phyloP scores from a whole-genome alignment of 2,113 vertebrate genomes.

The Elephantulus edwardii region DNA sequence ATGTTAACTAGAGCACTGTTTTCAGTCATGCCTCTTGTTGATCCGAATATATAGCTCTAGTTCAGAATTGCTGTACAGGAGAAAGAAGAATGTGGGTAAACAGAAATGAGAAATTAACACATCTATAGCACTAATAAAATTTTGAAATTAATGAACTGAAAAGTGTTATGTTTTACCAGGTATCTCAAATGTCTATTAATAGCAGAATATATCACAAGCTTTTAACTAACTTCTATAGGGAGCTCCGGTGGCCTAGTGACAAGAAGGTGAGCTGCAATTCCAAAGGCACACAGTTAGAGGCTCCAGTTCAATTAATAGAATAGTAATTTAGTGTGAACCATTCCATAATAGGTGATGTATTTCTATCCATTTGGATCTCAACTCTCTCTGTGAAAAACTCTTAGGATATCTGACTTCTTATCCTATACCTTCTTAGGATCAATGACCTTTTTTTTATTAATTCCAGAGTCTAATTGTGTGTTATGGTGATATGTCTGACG shows the following conservation, averaged over 20 bases:
- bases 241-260: no score
- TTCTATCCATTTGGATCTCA: neutral
- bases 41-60: rapidly evolving
- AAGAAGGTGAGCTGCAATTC: no score
- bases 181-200: neutral
- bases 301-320: neutral
- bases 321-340: neutral
- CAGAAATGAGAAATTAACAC: no score
- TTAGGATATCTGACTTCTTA: neutral
- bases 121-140: neutral
- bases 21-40: rapidly evolving
- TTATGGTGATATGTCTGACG: neutral
- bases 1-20: neutral
- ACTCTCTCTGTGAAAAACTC: neutral
- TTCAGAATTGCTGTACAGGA: neutral
- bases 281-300: no score
- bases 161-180: neutral
- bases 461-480: neutral
- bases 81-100: neutral
- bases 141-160: neutral
- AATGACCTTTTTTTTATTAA: neutral
- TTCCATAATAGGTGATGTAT: neutral
- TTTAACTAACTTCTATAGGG: neutral
- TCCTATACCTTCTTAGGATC: neutral
- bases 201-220: neutral